Evolutionary conservation across 1,140 invertebrate species (phyloP), one percentile per base, ranked within the genome.

Genomic region (Neoseiulus cucumeris): DNA sequence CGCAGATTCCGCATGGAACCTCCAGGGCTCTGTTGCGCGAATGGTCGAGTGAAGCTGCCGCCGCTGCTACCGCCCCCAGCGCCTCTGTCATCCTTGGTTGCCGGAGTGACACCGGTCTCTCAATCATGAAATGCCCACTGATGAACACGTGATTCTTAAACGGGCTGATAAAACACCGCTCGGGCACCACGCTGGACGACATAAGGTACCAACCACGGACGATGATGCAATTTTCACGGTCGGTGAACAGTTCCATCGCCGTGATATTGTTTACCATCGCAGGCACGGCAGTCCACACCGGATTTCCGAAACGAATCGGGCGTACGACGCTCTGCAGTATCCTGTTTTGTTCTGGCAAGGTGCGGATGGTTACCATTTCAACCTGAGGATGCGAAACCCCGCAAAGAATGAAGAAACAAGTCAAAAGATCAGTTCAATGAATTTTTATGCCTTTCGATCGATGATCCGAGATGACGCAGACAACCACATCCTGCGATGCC

Each of bases 361-460:
- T 6, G 33, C 4, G 9, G 33, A 39, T 39, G 33, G 33, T 39
- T 39, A 39, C 9, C 20, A 72, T 69, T 70, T 75, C 59, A 69
- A 67, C 9, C 66, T 74, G 17, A 68, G 70, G 47, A 66, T 68
- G 68, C 42, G 33, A 18, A 64, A 75, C 66, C 70, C 67, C 42
- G 41, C 7, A 64, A 33, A 42, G 18, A 30, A n/a, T n/a, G n/a
- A n/a, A n/a, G 18, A 67, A n/a, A 66, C 68, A 67, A 51, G 65
- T 47, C 73, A 73, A 66, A 76, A 74, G 68, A 70, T 76, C 39
- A 72, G 70, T 64, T 66, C 72, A n/a, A 74, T 74, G 69, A 69
- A 75, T 68, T 77, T 71, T 68, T 78, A 77, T 70, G 69, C 73
- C 45, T 75, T 76, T 69, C n/a, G n/a, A n/a, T n/a, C n/a, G n/a